Evolutionary conservation across 2,113 vertebrate species (phyloP).

Genomic region (Ursus arctos): DNA sequence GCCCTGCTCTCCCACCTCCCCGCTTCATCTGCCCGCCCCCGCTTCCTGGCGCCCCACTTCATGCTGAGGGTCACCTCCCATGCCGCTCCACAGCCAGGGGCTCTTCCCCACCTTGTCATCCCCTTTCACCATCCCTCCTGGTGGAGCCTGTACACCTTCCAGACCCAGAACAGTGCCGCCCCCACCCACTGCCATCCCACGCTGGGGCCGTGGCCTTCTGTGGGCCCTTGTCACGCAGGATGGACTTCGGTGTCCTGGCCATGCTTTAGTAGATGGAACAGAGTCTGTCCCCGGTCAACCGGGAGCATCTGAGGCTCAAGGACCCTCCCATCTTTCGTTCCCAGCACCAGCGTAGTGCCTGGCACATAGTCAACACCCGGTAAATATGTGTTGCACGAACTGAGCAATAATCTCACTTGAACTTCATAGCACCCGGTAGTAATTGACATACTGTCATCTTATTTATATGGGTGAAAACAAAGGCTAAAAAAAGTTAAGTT

Average conservation of each 20-base stretch:
- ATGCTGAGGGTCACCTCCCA: neutral
- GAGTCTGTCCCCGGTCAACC: neutral
- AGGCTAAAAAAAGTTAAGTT: neutral
- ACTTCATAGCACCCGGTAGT: neutral
- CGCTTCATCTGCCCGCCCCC: neutral
- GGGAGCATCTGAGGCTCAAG: neutral
- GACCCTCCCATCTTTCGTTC: neutral
- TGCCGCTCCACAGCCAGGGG: fast-evolving
- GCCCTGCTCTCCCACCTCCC: neutral
- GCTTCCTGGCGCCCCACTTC: too few relatives aligned
- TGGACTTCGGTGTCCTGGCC: fast-evolving
- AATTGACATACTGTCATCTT: neutral
- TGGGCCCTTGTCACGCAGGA: neutral
- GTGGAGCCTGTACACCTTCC: neutral
- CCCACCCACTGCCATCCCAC: neutral
- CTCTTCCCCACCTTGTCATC: neutral
- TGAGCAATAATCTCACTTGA: neutral
- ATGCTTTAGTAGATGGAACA: too few relatives aligned
- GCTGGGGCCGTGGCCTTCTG: neutral
- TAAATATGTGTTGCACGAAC: neutral
- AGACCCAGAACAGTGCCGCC: neutral
- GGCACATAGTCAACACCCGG: neutral
- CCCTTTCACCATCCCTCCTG: neutral
- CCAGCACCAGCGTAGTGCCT: neutral
- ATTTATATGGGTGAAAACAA: constrained; percentile 34